Evolutionary conservation across 2,888 invertebrate species (phyloP).

Genomic region (Crematogaster levior): DNA sequence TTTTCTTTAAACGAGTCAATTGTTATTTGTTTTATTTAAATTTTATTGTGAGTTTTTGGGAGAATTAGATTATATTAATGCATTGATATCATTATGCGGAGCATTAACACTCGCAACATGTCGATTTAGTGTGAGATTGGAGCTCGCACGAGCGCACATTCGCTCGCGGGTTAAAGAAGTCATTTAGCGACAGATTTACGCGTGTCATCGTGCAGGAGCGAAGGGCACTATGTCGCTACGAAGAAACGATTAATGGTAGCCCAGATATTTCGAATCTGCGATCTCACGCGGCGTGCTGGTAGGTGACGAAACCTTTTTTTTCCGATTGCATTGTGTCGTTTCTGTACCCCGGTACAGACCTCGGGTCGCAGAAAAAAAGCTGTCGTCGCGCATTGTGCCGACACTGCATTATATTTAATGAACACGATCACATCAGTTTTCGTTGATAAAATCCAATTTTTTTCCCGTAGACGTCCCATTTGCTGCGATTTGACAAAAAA

Average conservation of each 20-base stretch:
- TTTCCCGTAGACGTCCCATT: not conserved
- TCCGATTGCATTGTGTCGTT: slow-evolving; percentile 36
- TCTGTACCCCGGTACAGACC: not conserved
- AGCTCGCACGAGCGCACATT: not conserved
- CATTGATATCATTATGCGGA: not conserved
- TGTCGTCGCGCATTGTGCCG: slow-evolving; percentile 40
- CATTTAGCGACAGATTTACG: slow-evolving; percentile 39
- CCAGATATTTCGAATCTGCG: slow-evolving; percentile 55
- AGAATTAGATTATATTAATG: not conserved
- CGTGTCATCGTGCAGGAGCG: slow-evolving; percentile 51
- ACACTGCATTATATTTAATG: slow-evolving; percentile 49
- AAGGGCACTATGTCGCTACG: slow-evolving; percentile 36
- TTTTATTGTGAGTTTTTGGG: not conserved
- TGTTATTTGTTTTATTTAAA: not conserved
- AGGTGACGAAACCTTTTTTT: slow-evolving; percentile 52
- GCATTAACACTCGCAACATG: not conserved
- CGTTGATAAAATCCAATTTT: not conserved
- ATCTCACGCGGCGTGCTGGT: slow-evolving; percentile 58
- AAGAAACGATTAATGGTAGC: slow-evolving; percentile 54
- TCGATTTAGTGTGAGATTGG: not conserved
- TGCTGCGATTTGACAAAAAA: not conserved
- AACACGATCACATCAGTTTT: slow-evolving; percentile 8
- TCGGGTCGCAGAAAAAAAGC: slow-evolving; percentile 35
- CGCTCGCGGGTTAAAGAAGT: slow-evolving; percentile 26
- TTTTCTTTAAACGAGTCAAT: not conserved